Evolutionary conservation across 2,113 vertebrate species (phyloP), one percentile per base, ranked within the genome.

Genomic region (Oreocharis arfaki): DNA sequence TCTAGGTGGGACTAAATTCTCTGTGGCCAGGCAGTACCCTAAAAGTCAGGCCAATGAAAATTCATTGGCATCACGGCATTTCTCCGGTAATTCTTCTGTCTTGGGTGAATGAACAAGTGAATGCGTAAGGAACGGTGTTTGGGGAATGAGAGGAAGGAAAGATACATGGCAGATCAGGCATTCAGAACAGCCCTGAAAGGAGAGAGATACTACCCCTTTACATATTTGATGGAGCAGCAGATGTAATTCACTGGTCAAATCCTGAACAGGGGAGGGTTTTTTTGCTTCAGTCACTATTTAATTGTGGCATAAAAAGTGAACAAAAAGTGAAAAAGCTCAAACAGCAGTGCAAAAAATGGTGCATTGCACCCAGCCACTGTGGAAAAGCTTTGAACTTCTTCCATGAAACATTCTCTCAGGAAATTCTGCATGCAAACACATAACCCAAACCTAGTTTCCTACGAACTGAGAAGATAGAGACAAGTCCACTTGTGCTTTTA

Each of bases 121-220:
- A 52, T 7, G 5, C 42, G 22, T n/a, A 44, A 37, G 24, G 24
- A 61, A 49, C 0, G 0, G 27, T 39, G 21, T 68, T 60, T 1
- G 5, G 24, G 53, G 49, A 64, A 46, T 0, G 2, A 71, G 18
- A 41, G 39, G 39, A 78, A 22, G 15, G 28, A 77, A 68, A 49
- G 28, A 70, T 4, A 60, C 3, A 21, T 0, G 0, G 3, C 0
- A 0, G 30, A 55, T 55, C 23, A 63, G 12, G 5, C 2, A 10
- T 68, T 90, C 53, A 57, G n/a, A 76, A 63, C 24, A 53, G 3
- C 24, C 10, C 33, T 26, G 7, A 24, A 42, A 64, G 39, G 57
- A 79, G 8, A 8, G 26, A 33, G 8, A 19, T 60, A 42, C 12
- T 47, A 15, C 12, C 65, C 15, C 15, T 81, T 53, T 60, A 28